Evolutionary conservation across 1,140 invertebrate genomes (phyloP).

Genomic region (Halyomorpha halys): DNA sequence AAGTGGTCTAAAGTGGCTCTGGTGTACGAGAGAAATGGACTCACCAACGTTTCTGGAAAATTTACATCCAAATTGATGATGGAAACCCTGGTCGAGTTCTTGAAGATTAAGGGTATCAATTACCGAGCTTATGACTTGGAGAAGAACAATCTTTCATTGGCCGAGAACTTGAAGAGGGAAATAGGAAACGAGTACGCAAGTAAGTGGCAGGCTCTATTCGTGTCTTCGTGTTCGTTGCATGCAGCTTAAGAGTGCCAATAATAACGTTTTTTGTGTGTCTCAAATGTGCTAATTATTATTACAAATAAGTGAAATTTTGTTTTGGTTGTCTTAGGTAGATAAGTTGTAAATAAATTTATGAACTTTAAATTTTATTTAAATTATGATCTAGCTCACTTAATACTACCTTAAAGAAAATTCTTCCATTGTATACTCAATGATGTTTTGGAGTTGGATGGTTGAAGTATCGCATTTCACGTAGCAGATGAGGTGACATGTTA

Average conservation of each 20-base stretch:
- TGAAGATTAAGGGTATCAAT: conserved; percentile 44
- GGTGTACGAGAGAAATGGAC: conserved; percentile 57
- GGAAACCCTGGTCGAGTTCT: conserved; percentile 51
- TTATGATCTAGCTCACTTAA: too few species aligned
- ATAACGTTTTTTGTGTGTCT: neutral
- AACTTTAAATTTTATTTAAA: too few species aligned
- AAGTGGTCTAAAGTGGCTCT: conserved; percentile 57
- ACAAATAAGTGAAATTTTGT: too few species aligned
- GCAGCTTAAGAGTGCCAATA: conserved; percentile 8
- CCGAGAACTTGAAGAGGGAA: conserved; percentile 43
- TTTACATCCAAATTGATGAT: conserved; percentile 57
- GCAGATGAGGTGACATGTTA: neutral
- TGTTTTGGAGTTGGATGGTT: too few species aligned
- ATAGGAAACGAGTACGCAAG: conserved; percentile 42
- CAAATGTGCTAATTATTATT: neutral
- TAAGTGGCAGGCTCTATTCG: conserved; percentile 37
- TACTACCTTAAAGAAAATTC: too few species aligned
- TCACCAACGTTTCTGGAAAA: conserved; percentile 49
- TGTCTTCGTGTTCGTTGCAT: neutral
- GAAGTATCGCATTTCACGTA: neutral
- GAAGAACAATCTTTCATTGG: conserved; percentile 41
- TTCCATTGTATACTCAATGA: too few species aligned
- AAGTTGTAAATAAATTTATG: too few species aligned
- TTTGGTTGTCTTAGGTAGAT: too few species aligned
- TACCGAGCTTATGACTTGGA: conserved; percentile 44